Base-by-base conservation (phyloP, 2,797 vertebrate species). In the Hydrocynus forskahlii region DNA sequence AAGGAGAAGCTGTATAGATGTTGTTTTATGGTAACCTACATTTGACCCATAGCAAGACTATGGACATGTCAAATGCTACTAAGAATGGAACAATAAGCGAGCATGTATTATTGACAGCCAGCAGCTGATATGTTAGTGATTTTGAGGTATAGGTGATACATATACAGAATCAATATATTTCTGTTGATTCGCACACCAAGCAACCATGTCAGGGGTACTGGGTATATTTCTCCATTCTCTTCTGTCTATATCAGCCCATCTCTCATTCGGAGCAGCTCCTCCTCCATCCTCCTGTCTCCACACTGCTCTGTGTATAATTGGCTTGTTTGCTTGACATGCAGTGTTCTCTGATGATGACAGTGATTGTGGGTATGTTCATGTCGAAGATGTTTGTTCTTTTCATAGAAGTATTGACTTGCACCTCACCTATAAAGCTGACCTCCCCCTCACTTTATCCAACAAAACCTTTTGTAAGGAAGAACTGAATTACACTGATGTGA, bases 211-310 rank as follows among this genome's bases (percentile, higher is more conserved):
- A 54, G 50, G 12, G 12, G 50, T 54, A 54, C 16, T 54, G 50
- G 19, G 19, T n/a, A n/a, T n/a, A 19, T 57, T 57, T 19, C 17
- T 40, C 40, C 78, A 82, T 43, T 82, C 76, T 75, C 78, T 3
- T 35, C 35, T 35, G 35, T 78, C 40, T 66, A 45, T 80, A 54
- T 81, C 81, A 85, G 70, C 13, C 80, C 59, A 67, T 83, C 63
- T 79, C 19, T 60, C 66, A 67, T 57, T 25, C 68, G 69, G 35
- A 38, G 70, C 64, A 68, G 70, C 38, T 82, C 29, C 71, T 52
- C 13, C 25, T n/a, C 43, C 68, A 35, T 1, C 6, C 12, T 16
- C 2, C 21, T 35, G 45, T 70, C 45, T n/a, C n/a, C 10, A 57
- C 78, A 9, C 14, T 63, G 14, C 48, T 66, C 9, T 13, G 8